Percentiles rank a stretch among this genome's conserved stretches.
Evolutionary conservation across 2,888 invertebrate species (phyloP).

Genomic region (Plebejus anna): DNA sequence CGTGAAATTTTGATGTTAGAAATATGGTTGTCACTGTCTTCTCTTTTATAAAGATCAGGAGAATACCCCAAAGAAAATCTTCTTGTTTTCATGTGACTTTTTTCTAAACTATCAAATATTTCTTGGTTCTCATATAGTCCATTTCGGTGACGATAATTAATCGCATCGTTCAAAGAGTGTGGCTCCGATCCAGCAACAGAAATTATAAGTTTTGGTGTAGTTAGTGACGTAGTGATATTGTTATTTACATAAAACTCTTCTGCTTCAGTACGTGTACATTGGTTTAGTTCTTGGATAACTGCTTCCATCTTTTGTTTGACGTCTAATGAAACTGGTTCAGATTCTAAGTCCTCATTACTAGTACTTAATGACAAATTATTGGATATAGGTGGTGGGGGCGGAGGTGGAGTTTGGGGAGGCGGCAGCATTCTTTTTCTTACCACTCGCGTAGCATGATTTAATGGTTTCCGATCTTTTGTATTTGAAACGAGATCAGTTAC

Average conservation of each 20-base stretch:
- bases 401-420: conserved; percentile 62
- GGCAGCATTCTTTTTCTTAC: conserved; percentile 69
- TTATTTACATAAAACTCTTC: conserved; percentile 53
- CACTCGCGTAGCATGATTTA: conserved; percentile 57
- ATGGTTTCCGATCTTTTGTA: conserved; percentile 40
- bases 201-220: conserved; percentile 67
- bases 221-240: conserved; percentile 45
- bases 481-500: conserved; percentile 28
- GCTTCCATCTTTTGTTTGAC: conserved; percentile 82
- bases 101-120: conserved; percentile 67
- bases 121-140: conserved; percentile 48
- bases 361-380: conserved; percentile 31
- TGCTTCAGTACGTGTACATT: conserved; percentile 63
- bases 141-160: conserved; percentile 51
- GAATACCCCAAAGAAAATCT: conserved; percentile 66
- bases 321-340: conserved; percentile 69
- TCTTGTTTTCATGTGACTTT: conserved; percentile 53
- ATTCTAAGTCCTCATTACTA: conserved; percentile 50
- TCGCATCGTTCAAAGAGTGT: conserved; percentile 61
- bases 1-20: conserved; percentile 49
- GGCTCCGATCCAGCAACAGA: conserved; percentile 69
- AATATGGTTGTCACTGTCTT: conserved; percentile 45
- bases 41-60: conserved; percentile 66
- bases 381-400: conserved; percentile 63
- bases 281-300: conserved; percentile 78